Base-by-base conservation (phyloP, 1,140 invertebrate species). In the Laupala kohalensis region DNA sequence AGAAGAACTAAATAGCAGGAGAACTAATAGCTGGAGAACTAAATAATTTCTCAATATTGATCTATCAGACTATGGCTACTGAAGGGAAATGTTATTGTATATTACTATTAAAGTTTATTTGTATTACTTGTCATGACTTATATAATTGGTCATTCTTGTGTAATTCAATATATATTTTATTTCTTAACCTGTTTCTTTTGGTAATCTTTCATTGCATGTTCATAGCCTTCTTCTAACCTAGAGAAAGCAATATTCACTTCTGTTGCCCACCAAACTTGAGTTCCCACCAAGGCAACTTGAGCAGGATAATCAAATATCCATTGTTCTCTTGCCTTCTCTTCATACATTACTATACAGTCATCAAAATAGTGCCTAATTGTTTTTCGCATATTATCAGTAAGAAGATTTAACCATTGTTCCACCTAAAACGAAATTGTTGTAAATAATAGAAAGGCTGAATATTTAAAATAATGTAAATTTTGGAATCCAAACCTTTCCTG, bases 261-360 rank as follows among this genome's bases (percentile, higher is more conserved):
- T 0, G 90, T 90, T 0, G 94, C 94, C 95, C 95, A 97, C 90
- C 92, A 95, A 53, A 98, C 96, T 80, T 98, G 95, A 6, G 93
- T 94, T 66, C 92, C 94, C 73, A 92, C 93, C 3, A 97, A 82
- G 0, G 94, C 90, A 6, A 92, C 89, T 77, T 95, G 92, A 4
- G 93, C 94, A 0, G 93, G 92, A 85, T 92, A 96, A 79, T 97
- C 93, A 78, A 94, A 92, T 27, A 96, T 85, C 95, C 95, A 98
- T 66, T 88, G 83, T 67, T 97, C 95, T 64, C 95, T 83, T 0
- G 93, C 85, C 76, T 96, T 97, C 70, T 95, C 93, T 69, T 95
- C 94, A 77, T 97, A 98, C 0, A 89, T 87, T 2, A 83, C 82
- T 0, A 97, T 89, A 2, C 93, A 90, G 72, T 91, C 88, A 6